phyloP scores from a whole-genome alignment of 1,140 invertebrate species.

The Ceratosolen fusciceps region DNA sequence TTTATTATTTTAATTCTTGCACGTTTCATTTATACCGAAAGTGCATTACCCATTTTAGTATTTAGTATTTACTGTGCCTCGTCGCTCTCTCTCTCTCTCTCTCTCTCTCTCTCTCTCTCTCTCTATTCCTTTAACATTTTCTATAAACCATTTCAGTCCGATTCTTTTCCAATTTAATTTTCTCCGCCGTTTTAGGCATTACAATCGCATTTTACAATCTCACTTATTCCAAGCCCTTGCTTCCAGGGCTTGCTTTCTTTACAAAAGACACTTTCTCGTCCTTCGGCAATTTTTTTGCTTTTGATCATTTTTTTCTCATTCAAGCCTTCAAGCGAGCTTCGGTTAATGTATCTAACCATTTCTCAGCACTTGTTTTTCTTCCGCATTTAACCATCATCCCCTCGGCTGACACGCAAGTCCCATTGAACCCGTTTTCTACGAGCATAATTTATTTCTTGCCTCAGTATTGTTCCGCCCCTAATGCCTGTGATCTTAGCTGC shows the following conservation, averaged over 20 bases:
- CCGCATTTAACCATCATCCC: neutral
- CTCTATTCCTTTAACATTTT: neutral
- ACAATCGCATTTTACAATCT: constrained; percentile 1
- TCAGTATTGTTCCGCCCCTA: neutral
- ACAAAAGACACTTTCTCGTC: too few relatives aligned
- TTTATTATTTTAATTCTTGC: neutral
- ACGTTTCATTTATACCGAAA: neutral
- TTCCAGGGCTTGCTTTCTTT: neutral
- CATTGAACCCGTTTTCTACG: neutral
- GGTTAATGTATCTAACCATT: neutral
- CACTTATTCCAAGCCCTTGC: neutral
- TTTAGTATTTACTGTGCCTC: too few relatives aligned
- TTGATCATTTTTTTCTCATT: neutral
- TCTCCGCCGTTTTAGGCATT: neutral
- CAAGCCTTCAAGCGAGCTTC: neutral
- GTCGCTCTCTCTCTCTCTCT: neutral
- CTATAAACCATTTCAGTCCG: neutral
- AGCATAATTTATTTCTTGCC: neutral
- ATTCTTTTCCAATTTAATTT: constrained; percentile 1
- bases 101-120: neutral
- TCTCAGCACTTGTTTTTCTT: neutral
- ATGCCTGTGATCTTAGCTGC: neutral
- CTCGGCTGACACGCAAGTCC: neutral
- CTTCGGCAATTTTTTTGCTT: neutral
- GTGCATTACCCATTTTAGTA: neutral